A percentile compares a stretch with the other conserved stretches of the same genome.
Evolutionary conservation across 2,113 vertebrate species (phyloP).

Genomic region (Petaurus breviceps): DNA sequence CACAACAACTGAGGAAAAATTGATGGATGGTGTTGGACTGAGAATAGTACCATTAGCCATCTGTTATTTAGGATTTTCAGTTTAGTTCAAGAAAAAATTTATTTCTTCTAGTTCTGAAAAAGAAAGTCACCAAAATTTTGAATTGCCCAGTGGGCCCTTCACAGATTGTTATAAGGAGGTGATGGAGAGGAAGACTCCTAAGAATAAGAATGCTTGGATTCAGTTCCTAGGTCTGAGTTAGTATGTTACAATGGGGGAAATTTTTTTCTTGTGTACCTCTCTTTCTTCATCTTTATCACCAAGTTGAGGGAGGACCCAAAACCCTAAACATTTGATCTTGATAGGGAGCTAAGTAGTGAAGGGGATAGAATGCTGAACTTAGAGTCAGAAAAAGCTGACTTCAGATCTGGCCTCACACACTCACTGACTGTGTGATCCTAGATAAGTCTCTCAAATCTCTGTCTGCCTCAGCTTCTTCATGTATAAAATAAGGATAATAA

Average conservation of each 20-base stretch:
- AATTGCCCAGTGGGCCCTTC: not conserved
- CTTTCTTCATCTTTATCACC: not conserved
- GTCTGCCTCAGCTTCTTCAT: not conserved
- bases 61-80: not conserved
- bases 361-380: not conserved
- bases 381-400: not conserved
- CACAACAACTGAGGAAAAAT: not conserved
- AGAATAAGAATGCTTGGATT: conserved; percentile 7
- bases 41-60: not conserved
- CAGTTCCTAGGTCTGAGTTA: not conserved
- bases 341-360: not conserved
- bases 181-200: not conserved
- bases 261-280: not conserved
- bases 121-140: not conserved
- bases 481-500: not conserved
- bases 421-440: not conserved
- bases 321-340: not conserved
- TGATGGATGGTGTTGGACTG: not conserved
- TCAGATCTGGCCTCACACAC: not conserved
- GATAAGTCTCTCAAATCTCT: not conserved
- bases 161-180: not conserved
- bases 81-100: conserved; percentile 15
- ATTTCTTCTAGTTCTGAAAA: not conserved
- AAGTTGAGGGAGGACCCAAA: not conserved
- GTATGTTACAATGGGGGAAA: not conserved